Percentiles rank a stretch among this genome's conserved stretches.
Evolutionary conservation across 92 coral and sea anemone genomes (phyloP).

Genomic region (Desmophyllum pertusum): DNA sequence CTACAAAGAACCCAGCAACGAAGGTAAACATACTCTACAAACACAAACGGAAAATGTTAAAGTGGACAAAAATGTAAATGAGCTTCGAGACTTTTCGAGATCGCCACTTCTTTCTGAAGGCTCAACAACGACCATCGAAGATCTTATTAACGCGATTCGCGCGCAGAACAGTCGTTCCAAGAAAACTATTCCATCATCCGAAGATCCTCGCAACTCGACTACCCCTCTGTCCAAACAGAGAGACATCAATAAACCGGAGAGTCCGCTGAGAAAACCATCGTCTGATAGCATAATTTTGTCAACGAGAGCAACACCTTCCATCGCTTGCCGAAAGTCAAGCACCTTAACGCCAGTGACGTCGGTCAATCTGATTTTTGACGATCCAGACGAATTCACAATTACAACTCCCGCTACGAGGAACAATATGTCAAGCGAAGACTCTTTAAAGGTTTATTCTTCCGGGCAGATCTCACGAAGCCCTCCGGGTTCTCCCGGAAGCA

Average conservation of each 20-base stretch:
- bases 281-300: conserved; percentile 35
- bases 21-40: conserved; percentile 28
- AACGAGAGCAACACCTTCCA: conserved; percentile 25
- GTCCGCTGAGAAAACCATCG: conserved; percentile 6
- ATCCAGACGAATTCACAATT: conserved; percentile 35
- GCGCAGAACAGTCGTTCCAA: conserved; percentile 43
- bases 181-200: background rate
- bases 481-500: conserved; percentile 55
- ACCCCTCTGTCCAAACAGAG: background rate
- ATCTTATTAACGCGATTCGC: conserved; percentile 61
- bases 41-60: conserved; percentile 46
- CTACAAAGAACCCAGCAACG: conserved; percentile 36
- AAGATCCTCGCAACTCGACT: background rate
- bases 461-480: conserved; percentile 7
- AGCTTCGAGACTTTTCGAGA: conserved; percentile 5
- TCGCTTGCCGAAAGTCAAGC: conserved; percentile 37
- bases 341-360: conserved; percentile 74
- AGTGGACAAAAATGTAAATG: conserved; percentile 55
- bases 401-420: background rate
- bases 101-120: conserved; percentile 30
- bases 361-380: conserved; percentile 78
- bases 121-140: conserved; percentile 53
- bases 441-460: background rate
- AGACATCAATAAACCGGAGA: background rate
- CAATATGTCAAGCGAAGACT: conserved; percentile 10